Evolutionary conservation across 1,140 invertebrate genomes (phyloP), one percentile per base, ranked within the genome.

Genomic region (Gyrodactylus salaris): DNA sequence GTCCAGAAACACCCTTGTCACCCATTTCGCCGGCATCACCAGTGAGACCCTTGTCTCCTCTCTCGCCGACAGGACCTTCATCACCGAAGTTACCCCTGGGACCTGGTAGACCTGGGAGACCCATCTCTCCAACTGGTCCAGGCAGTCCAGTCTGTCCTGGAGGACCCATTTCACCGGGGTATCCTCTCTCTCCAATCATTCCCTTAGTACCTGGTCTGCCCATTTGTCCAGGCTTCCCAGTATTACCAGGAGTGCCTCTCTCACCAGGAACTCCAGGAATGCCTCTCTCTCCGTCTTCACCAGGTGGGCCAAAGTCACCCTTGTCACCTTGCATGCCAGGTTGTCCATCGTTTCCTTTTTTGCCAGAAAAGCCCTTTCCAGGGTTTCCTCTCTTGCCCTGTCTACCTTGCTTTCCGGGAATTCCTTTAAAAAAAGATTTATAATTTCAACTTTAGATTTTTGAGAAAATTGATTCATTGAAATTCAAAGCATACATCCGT

Each of bases 361-460:
- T 21, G 20, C 70, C 70, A 1, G 21, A 1, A 24, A 25, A 1
- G 1, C 70, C 70, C 19, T 1, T 22, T 71, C 70, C 70, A 1
- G 70, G 70, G 25, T 71, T 22, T 25, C 70, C 70, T 25, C 25
- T 71, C 1, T 71, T 26, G 26, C 70, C 70, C 24, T 24, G 21
- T 24, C 70, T 22, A 1, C 70, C 70, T 20, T 24, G 21, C 25
- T 71, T 71, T 25, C 70, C 70, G 25, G 70, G 70, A 71, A 71
- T 21, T 1, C 70, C 70, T 71, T 16, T 22, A 21, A n/a, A 23
- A 21, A 21, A 69, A n/a, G 24, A 19, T 68, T 16, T 19, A 19
- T 68, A 16, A 68, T 19, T 68, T 19, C 16, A 68, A 19, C 1
- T 69, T 69, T 21, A 22, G n/a, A 22, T 69, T 22, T 24, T 24